phyloP scores from a whole-genome alignment of 2,113 vertebrate genomes.

The Crypturellus undulatus region DNA sequence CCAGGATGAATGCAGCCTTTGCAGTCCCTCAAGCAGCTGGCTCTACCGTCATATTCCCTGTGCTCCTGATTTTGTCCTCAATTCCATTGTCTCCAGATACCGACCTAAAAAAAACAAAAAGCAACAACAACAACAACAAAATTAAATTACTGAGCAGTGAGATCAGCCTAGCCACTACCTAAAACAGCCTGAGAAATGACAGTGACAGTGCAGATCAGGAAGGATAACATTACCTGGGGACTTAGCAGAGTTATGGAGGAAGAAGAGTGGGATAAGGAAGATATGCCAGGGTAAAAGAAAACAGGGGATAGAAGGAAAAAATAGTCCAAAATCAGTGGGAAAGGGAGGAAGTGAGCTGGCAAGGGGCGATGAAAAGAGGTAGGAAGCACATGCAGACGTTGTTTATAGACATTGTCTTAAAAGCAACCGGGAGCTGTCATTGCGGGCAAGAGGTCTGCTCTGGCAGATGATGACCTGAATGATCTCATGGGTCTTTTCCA shows the following conservation, averaged over 20 bases:
- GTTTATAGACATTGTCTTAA: neutral
- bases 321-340: neutral
- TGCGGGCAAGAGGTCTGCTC: neutral
- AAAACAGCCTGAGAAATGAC: neutral
- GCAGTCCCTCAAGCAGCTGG: neutral
- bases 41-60: accelerated
- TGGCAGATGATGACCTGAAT: neutral
- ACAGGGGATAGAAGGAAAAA: neutral
- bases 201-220: neutral
- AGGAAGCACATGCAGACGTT: neutral
- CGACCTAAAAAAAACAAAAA: neutral
- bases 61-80: neutral
- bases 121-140: neutral
- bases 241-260: neutral
- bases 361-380: neutral
- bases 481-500: conserved; percentile 19
- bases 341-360: neutral
- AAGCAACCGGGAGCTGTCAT: neutral
- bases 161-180: neutral
- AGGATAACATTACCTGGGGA: neutral
- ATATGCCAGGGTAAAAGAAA: neutral
- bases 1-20: neutral
- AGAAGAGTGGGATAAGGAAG: neutral
- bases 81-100: neutral
- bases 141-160: neutral